These are phyloP conservation scores for Gymnogyps californianus DNA, from an alignment of 2,113 vertebrate genomes.

Conservation along the genomic window DNA sequence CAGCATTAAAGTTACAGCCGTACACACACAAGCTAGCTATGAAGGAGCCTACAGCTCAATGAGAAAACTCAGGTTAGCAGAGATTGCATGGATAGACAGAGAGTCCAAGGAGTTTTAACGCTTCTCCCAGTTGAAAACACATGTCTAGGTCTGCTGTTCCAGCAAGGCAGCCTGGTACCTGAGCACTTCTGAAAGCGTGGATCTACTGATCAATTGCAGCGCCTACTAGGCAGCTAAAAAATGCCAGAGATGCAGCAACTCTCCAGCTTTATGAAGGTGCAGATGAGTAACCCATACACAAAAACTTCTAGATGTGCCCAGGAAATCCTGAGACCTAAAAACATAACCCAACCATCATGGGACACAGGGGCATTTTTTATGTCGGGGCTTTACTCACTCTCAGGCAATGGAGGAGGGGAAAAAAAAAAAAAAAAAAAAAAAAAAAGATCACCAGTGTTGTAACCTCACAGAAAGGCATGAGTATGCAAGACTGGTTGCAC, in stretches of 20 bases:
- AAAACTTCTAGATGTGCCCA: not conserved
- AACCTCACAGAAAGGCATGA: not conserved
- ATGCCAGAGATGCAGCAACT: rapidly evolving
- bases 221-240: not conserved
- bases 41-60: not conserved
- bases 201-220: too few species aligned
- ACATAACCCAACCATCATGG: not conserved
- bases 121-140: not conserved
- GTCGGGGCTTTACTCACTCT: not conserved
- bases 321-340: not conserved
- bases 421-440: not conserved
- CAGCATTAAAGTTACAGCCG: not conserved
- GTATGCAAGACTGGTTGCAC: not conserved
- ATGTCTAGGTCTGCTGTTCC: not conserved
- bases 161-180: not conserved
- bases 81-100: not conserved
- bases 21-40: not conserved
- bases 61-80: not conserved
- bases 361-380: not conserved
- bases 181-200: not conserved
- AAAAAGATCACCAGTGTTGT: not conserved
- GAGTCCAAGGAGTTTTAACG: not conserved
- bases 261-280: not conserved
- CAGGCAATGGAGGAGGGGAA: not conserved
- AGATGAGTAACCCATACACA: not conserved